phyloP scores from a whole-genome alignment of 2,888 invertebrate species.

The Corbicula japonica region DNA sequence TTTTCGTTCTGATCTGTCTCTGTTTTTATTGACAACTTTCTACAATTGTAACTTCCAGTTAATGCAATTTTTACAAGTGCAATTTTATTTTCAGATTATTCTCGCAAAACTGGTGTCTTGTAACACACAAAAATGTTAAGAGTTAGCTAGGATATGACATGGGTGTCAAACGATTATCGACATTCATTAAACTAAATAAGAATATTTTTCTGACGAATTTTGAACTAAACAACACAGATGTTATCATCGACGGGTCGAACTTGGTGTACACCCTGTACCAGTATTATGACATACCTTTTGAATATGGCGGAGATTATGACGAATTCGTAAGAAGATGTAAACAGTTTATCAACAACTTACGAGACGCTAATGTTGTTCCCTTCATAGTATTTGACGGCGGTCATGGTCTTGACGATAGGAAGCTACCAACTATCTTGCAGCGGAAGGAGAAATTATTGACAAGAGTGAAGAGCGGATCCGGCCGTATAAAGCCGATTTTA shows the following conservation, averaged over 20 bases:
- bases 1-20: no score
- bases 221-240: slow-evolving; percentile 73
- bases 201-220: slow-evolving; percentile 85
- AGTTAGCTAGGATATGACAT: no score
- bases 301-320: slow-evolving; percentile 84
- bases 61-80: no score
- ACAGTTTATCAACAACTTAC: slow-evolving; percentile 5
- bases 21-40: no score
- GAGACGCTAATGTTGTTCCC: slow-evolving; percentile 73
- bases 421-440: slow-evolving; percentile 79
- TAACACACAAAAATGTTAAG: no score
- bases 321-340: slow-evolving; percentile 33
- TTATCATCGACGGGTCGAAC: slow-evolving; percentile 84
- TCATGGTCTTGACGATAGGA: slow-evolving; percentile 76
- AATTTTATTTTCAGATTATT: no score
- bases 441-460: slow-evolving; percentile 69
- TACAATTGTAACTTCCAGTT: no score
- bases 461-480: slow-evolving; percentile 56
- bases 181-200: slow-evolving; percentile 85
- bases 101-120: no score
- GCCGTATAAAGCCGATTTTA: slow-evolving; percentile 90
- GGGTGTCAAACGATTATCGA: slow-evolving; percentile 95
- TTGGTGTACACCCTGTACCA: slow-evolving; percentile 80
- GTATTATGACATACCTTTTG: slow-evolving; percentile 65
- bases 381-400: slow-evolving; percentile 84